phyloP scores from a whole-genome alignment of 2,888 invertebrate genomes.

The Atrina japonica region DNA sequence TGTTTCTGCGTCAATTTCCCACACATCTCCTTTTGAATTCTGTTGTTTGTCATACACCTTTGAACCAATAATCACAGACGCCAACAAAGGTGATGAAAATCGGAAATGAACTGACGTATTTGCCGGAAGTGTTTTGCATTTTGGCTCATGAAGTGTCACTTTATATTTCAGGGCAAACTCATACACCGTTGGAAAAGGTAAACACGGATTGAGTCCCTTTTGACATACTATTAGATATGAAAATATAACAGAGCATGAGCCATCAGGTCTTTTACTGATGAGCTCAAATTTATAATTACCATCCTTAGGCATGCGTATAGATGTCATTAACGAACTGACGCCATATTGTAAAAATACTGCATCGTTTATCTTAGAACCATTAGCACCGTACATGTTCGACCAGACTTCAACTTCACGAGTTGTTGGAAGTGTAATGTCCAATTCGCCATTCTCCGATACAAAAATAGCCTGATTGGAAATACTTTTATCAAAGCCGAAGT shows the following conservation, averaged over 20 bases:
- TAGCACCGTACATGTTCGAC: conserved; percentile 41
- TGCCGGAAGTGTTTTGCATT: conserved; percentile 43
- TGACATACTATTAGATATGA: conserved; percentile 50
- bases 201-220: conserved; percentile 21
- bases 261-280: conserved; percentile 44
- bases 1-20: conserved; percentile 17
- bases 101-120: conserved; percentile 48
- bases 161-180: conserved; percentile 41
- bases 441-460: conserved; percentile 46
- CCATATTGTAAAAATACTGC: conserved; percentile 43
- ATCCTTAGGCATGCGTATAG: conserved; percentile 45
- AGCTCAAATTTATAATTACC: conserved; percentile 54
- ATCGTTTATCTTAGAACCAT: conserved; percentile 46
- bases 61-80: conserved; percentile 3
- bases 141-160: conserved; percentile 49
- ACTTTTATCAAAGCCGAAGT: conserved; percentile 53
- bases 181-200: conserved; percentile 49
- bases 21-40: conserved; percentile 2
- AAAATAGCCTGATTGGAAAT: conserved; percentile 47
- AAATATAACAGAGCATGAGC: conserved; percentile 45
- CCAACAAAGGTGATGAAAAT: conserved; percentile 24
- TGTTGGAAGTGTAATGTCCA: conserved; percentile 46
- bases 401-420: conserved; percentile 40
- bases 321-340: conserved; percentile 36
- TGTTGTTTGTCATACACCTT: conserved; percentile 9